These are phyloP conservation scores for Urocyon cinereoargenteus DNA, from an alignment of 2,797 vertebrate genomes.

Conservation along the genomic window DNA sequence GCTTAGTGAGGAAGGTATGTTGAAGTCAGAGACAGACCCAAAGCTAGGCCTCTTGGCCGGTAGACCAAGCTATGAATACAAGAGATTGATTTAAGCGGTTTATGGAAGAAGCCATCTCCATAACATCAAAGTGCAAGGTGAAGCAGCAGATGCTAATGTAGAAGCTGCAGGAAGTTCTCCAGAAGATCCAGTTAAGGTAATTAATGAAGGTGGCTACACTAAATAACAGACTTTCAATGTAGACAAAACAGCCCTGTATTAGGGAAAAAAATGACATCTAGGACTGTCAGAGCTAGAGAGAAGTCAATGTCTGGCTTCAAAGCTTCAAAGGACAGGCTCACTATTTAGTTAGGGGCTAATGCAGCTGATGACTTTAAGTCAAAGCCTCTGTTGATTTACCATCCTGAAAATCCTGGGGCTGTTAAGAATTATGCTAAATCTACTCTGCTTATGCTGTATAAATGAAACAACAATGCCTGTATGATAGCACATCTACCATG, in stretches of 20 bases:
- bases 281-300: not conserved
- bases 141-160: not conserved
- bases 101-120: not conserved
- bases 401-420: not conserved
- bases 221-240: not conserved
- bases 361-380: not conserved
- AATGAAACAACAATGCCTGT: not conserved
- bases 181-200: not conserved
- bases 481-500: not conserved
- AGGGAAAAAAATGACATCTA: not conserved
- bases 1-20: not conserved
- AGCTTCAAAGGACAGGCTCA: not conserved
- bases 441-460: not conserved
- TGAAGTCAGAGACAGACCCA: not conserved
- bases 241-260: not conserved
- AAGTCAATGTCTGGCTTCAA: not conserved
- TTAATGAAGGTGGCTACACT: not conserved
- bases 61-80: not conserved
- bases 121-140: not conserved
- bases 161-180: not conserved
- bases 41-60: not conserved
- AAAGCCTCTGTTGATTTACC: not conserved
- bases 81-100: not conserved
- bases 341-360: not conserved
- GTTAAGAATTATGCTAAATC: not conserved